Evolutionary conservation across 2,113 vertebrate species (phyloP), one percentile per base, ranked within the genome.

Genomic region (Rhea pennata): DNA sequence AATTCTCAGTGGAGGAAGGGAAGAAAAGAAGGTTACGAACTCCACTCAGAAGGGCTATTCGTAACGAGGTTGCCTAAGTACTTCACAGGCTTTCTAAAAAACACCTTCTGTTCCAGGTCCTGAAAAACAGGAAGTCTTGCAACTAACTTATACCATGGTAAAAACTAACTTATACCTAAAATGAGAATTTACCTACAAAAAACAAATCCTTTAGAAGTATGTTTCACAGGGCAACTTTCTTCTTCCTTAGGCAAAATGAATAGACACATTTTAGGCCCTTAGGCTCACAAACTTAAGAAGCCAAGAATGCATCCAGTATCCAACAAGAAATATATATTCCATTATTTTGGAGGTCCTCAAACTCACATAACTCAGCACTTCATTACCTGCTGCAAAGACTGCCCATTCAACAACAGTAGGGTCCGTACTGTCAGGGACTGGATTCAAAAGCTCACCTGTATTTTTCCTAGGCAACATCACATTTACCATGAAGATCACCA

Each of bases 301-400:
- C 27, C 40, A 70, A 56, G 44, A 26, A 13, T 42, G 19, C 20
- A 40, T 1, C 48, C 6, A 85, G 36, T 53, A 95, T 51, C 58
- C 27, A 72, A 31, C 0, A 0, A 26, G 12, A 82, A 44, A 29
- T 2, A 1, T 5, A 11, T 2, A 16, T 19, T 51, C 46, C 72
- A 8, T 39, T 56, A 40, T 53, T 53, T 29, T 40, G 48, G 33
- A 88, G 36, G 5, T 67, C 51, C 51, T 62, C 1, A 0, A 53
- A 75, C 33, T 48, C 23, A 27, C 11, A 2, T 0, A 64, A 42
- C 9, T 8, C 51, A 76, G 7, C 22, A 9, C 20, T 15, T 46
- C 3, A 42, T 11, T 15, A 51, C 29, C 61, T 44, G 44, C 42
- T 39, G 21, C 74, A 31, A 12, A 3, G 3, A 61, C 2, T 22